These are phyloP conservation scores for Cantharis lateralis DNA, from an alignment of 2,888 invertebrate species.

Conservation along the genomic window DNA sequence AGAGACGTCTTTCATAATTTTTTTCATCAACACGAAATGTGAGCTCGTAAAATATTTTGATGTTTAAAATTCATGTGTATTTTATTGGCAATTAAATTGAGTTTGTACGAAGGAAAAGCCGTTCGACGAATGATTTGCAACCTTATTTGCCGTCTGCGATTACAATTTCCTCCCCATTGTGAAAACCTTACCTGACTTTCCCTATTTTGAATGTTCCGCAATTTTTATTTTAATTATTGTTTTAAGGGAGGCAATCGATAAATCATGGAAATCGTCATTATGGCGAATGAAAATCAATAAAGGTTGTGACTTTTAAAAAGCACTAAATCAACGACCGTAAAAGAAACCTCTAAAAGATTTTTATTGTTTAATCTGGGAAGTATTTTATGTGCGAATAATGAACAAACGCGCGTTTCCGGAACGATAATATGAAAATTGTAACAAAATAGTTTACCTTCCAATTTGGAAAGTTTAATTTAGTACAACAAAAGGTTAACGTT, in stretches of 20 bases:
- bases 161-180: conserved; percentile 17
- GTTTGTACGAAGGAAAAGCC: conserved; percentile 21
- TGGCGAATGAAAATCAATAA: not conserved
- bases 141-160: conserved; percentile 31
- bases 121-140: conserved; percentile 30
- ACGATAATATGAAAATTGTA: not conserved
- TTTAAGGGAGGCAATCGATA: not conserved
- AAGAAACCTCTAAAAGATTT: not conserved
- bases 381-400: not conserved
- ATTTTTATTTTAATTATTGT: not conserved
- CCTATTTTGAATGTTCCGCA: not conserved
- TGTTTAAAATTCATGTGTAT: conserved; percentile 18
- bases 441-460: conserved; percentile 5
- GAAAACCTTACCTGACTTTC: not conserved
- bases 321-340: not conserved
- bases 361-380: not conserved
- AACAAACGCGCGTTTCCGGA: not conserved
- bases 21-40: not conserved
- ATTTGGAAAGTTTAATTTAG: conserved; percentile 40
- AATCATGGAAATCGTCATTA: not conserved
- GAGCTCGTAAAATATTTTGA: not conserved
- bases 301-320: not conserved
- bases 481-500: conserved; percentile 30
- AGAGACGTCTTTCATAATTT: not conserved
- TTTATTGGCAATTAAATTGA: conserved; percentile 31